A percentile compares a stretch with the other conserved stretches of the same genome.
Evolutionary conservation across 2,797 vertebrate genomes (phyloP).

Genomic region (Eutrigla gurnardus): DNA sequence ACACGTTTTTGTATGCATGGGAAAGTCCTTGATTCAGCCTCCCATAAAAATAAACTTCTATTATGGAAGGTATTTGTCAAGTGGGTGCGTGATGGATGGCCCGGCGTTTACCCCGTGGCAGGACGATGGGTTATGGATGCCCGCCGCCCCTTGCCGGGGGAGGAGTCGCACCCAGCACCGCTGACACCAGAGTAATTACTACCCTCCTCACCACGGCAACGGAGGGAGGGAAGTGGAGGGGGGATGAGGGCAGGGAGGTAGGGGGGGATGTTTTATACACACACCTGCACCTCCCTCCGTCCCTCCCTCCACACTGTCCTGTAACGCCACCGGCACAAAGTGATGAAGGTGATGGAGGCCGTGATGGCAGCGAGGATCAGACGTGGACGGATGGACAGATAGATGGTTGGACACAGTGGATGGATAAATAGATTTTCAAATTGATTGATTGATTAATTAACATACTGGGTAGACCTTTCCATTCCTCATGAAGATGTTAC

Average conservation of each 20-base stretch:
- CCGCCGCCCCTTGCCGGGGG: conserved; percentile 90
- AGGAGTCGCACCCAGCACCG: conserved; percentile 92
- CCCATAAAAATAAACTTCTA: conserved; percentile 99
- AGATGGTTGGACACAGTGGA: conserved; percentile 31
- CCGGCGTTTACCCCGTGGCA: conserved; percentile 96
- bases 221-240: conserved; percentile 56
- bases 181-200: conserved; percentile 89
- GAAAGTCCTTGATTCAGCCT: conserved; percentile 99
- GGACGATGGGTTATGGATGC: conserved; percentile 98
- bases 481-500: conserved; percentile 3
- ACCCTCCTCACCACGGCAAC: conserved; percentile 77
- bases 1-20: conserved; percentile 99
- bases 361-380: conserved; percentile 43
- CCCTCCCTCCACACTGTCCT: conserved; percentile 43
- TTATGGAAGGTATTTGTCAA: conserved; percentile 99
- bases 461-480: not conserved
- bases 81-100: conserved; percentile 98
- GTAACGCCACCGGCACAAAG: conserved; percentile 40
- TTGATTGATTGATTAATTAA: conserved; percentile 35
- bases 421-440: conserved; percentile 20
- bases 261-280: conserved; percentile 54
- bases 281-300: conserved; percentile 72
- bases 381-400: conserved; percentile 45
- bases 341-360: conserved; percentile 38
- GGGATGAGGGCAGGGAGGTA: conserved; percentile 43